Base-by-base conservation (phyloP, 2,797 vertebrate species). In the Myotis findleyi region DNA sequence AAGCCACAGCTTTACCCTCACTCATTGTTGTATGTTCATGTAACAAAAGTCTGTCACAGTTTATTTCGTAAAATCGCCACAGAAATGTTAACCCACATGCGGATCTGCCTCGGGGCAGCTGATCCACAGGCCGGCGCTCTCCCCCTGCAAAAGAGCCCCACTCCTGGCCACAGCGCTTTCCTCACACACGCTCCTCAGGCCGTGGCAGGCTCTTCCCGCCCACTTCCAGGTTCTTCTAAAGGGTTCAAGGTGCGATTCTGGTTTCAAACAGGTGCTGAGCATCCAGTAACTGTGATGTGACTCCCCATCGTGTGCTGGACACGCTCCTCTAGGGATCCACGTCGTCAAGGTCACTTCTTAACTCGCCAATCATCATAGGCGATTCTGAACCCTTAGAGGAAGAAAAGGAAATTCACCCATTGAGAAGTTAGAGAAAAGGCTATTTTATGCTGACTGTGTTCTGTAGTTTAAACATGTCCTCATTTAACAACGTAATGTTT, bases 281-380 rank as follows among this genome's bases (percentile, higher is more conserved):
- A 92, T 95, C 95, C 59, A 44, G 51, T 7, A 57, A 27, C 30
- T 5, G 36, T 7, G 55, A 79, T 71, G 14, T 44, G 95, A 90
- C 77, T 71, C 83, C 66, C 91, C 49, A 11, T 93, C 57, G 47
- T 21, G 85, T 57, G 64, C 89, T 89, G 86, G 30, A 0, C 59
- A 77, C 7, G 2, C 20, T 75, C 96, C 83, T 96, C 98, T 99
- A 99, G 0, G 99, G 99, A 97, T 99, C 99, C 2, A 99, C 99
- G 1, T 99, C 99, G 53, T 99, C 99, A 92, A 99, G 99, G 98
- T 99, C 99, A 97, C 99, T 99, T 99, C 99, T 99, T 13, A 99
- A 98, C 95, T 99, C 99, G 5, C 99, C 99, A 25, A 99, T 98
- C 99, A 99, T 99, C 99, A 99, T 99, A 96, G 99, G 99, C 97